These are phyloP conservation scores for Lycodopsis pacificus DNA, from an alignment of 2,797 vertebrate genomes.

Conservation along the genomic window DNA sequence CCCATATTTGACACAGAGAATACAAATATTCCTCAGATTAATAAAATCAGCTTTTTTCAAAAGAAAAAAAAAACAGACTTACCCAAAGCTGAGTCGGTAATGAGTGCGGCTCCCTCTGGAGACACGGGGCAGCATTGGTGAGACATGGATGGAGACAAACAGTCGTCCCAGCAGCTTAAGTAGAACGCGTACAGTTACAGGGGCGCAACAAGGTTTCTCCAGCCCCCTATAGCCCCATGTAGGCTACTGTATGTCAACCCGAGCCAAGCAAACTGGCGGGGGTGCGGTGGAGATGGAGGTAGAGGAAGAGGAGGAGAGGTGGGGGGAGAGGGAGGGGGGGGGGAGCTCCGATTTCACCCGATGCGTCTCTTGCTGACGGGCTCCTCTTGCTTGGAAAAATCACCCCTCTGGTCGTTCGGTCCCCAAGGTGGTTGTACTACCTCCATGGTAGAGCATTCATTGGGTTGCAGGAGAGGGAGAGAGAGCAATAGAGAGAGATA, in stretches of 20 bases:
- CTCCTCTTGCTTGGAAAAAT: slow-evolving; percentile 82
- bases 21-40: background rate
- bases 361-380: slow-evolving; percentile 81
- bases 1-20: background rate
- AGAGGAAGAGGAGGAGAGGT: slow-evolving; percentile 29
- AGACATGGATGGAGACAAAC: slow-evolving; percentile 69
- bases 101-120: slow-evolving; percentile 66
- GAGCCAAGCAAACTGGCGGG: slow-evolving; percentile 34
- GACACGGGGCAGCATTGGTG: slow-evolving; percentile 65
- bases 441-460: slow-evolving; percentile 79
- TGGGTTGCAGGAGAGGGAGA: slow-evolving; percentile 47
- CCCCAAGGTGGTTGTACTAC: slow-evolving; percentile 78
- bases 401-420: slow-evolving; percentile 75
- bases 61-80: slow-evolving; percentile 46
- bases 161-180: slow-evolving; percentile 44
- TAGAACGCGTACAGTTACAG: slow-evolving; percentile 29
- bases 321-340: slow-evolving; percentile 32
- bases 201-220: slow-evolving; percentile 72
- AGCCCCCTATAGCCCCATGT: slow-evolving; percentile 51
- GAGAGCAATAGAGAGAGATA: slow-evolving; percentile 9
- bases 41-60: background rate
- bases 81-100: slow-evolving; percentile 67
- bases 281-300: slow-evolving; percentile 34
- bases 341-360: slow-evolving; percentile 82
- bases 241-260: slow-evolving; percentile 54